Percentiles rank a stretch among this genome's conserved stretches.
Conservation (phyloP, 2,888 invertebrate species). For the Cenopis cana region DNA sequence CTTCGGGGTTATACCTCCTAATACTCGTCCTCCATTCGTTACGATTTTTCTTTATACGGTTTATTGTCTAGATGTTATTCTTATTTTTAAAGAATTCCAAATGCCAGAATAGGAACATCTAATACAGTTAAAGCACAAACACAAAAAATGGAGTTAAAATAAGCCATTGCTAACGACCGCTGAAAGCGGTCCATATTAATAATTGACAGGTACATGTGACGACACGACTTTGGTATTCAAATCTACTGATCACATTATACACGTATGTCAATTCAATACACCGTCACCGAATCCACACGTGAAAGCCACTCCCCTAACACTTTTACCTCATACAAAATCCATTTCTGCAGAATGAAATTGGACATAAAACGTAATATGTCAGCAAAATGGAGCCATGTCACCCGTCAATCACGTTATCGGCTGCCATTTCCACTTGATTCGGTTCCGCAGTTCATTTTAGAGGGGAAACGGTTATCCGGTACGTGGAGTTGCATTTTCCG, state of each 20-base stretch:
- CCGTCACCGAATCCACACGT: not conserved
- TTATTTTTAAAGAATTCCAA: too few relatives aligned
- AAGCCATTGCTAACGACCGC: too few relatives aligned
- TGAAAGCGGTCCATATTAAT: too few relatives aligned
- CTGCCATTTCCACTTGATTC: constrained; percentile 26
- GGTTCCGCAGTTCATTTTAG: not conserved
- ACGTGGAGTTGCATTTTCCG: constrained; percentile 8
- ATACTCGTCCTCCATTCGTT: too few relatives aligned
- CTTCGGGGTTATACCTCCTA: too few relatives aligned
- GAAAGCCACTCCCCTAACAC: constrained; percentile 5
- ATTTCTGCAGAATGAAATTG: not conserved
- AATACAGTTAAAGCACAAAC: too few relatives aligned
- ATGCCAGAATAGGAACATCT: too few relatives aligned
- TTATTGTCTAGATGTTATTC: too few relatives aligned
- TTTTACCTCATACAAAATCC: constrained; percentile 10
- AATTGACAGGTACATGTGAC: not conserved
- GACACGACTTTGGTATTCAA: not conserved
- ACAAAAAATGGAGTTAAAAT: too few relatives aligned
- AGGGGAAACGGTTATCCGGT: constrained; percentile 10
- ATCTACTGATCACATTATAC: not conserved
- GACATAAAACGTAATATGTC: constrained; percentile 3
- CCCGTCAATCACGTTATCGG: constrained; percentile 17
- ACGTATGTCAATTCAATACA: not conserved
- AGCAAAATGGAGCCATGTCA: constrained; percentile 15
- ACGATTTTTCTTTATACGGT: too few relatives aligned